Evolutionary conservation across 2,113 vertebrate genomes (phyloP), one percentile per base, ranked within the genome.

Genomic region (Acrocephalus kingi): DNA sequence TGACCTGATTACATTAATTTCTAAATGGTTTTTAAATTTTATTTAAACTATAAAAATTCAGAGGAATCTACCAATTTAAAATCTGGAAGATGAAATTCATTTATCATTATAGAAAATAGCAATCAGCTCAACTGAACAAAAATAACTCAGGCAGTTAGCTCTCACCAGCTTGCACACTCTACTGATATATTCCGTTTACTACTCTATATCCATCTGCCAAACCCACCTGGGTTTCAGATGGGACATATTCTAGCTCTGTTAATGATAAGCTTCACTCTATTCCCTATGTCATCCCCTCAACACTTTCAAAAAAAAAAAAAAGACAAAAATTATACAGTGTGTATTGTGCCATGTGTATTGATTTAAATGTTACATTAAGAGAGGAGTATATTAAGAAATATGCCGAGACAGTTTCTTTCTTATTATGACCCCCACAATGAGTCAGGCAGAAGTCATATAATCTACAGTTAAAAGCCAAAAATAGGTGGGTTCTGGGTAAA

Each of bases 191-290:
- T 92, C 84, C 48, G 1, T 96, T 98, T 96, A 97, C 97, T 96
- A 94, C 97, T 96, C 96, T 77, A 54, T 71, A 84, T 94, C 98
- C 97, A 98, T 98, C 97, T 98, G 97, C 97, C 97, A 97, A 97
- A 96, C 95, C 84, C 97, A 98, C 98, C 97, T 98, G 98, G 94
- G 95, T 96, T 97, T 98, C 97, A 96, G 92, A 97, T 96, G 93
- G 97, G 91, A 77, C 92, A 97, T 97, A 97, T 97, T 90, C 97
- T 95, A 54, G 89, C 81, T 97, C 96, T 96, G 94, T 97, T 97
- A 97, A 97, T 96, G 97, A 97, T 96, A 96, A 97, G 19, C 52
- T 96, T 94, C 77, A 46, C 73, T 95, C 45, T 83, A 80, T 82
- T 94, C 79, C 62, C 83, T 63, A 49, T 64, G 86, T 48, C 75